These are phyloP conservation scores for Caenorhabditis doughertyi DNA, from an alignment of 2,888 invertebrate genomes.

Conservation along the genomic window DNA sequence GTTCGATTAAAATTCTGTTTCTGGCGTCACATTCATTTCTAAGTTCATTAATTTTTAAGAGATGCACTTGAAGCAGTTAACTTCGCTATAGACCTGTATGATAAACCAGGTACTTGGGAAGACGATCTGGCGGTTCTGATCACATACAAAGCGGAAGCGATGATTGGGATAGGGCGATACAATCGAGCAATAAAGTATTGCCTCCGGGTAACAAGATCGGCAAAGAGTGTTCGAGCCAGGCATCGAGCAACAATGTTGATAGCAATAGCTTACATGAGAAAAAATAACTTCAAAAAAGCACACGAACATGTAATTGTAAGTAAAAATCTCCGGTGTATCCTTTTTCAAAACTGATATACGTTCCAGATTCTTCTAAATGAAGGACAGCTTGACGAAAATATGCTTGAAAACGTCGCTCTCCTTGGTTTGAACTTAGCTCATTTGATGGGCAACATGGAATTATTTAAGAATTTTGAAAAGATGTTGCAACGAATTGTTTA, in stretches of 20 bases:
- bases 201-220: not conserved
- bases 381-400: slow-evolving; percentile 42
- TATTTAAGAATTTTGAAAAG: slow-evolving; percentile 37
- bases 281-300: slow-evolving; percentile 40
- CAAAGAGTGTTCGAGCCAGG: not conserved
- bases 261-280: slow-evolving; percentile 55
- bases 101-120: not conserved
- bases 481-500: slow-evolving; percentile 44
- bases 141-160: slow-evolving; percentile 52
- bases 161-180: slow-evolving; percentile 36
- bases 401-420: slow-evolving; percentile 60
- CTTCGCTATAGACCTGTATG: slow-evolving; percentile 13
- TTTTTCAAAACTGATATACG: not conserved
- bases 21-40: no score
- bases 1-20: no score
- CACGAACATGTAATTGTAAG: slow-evolving; percentile 39
- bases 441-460: slow-evolving; percentile 48
- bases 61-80: slow-evolving; percentile 35
- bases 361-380: slow-evolving; percentile 35
- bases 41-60: no score
- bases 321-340: not conserved
- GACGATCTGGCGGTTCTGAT: slow-evolving; percentile 32
- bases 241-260: slow-evolving; percentile 49
- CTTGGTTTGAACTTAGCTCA: slow-evolving; percentile 57
- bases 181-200: slow-evolving; percentile 56